These are phyloP conservation scores for Neolamprologus modestus DNA, from an alignment of 2,113 vertebrate species.

Conservation along the genomic window DNA sequence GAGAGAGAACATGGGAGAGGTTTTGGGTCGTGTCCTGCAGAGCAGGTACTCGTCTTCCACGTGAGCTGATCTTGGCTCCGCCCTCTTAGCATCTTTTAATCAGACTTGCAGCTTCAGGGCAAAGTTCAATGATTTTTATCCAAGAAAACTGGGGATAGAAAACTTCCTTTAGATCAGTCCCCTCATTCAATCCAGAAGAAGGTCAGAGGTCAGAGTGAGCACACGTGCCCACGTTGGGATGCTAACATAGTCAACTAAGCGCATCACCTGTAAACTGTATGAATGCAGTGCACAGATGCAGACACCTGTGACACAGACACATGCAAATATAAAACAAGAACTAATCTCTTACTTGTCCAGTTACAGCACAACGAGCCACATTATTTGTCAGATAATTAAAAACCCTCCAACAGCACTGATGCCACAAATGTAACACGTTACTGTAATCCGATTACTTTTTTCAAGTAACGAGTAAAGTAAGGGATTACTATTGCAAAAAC, in stretches of 20 bases:
- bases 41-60: neutral
- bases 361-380: neutral
- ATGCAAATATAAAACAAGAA: neutral
- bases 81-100: neutral
- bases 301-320: no score
- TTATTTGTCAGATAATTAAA: neutral
- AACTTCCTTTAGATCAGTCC: neutral
- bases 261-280: neutral
- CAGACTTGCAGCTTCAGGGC: neutral
- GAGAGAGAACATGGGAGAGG: neutral
- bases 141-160: neutral
- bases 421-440: rapidly evolving
- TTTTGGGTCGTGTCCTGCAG: neutral
- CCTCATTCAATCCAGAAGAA: neutral
- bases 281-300: neutral
- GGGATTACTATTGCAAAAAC: no score
- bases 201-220: neutral
- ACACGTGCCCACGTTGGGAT: neutral
- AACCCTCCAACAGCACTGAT: neutral
- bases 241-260: neutral
- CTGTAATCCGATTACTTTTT: rapidly evolving
- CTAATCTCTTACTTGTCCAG: neutral
- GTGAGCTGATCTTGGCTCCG: neutral
- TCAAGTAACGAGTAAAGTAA: no score
- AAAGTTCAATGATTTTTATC: neutral